Base-by-base conservation (phyloP, 2,113 vertebrate genomes). In the Neogale vison region DNA sequence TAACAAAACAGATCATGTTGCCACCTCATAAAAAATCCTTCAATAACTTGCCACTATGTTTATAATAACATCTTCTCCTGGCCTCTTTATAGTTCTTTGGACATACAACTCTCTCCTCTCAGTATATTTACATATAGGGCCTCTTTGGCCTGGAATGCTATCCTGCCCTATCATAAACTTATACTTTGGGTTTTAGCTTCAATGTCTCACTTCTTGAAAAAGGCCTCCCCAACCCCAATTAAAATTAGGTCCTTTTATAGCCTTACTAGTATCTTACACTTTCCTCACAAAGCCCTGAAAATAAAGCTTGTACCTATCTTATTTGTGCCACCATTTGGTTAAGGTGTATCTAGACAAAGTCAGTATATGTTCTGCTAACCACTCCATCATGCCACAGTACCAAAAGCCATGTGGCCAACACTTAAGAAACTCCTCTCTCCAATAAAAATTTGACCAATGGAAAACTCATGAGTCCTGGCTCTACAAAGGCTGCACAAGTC, bases 131-230 rank as follows among this genome's bases (percentile, higher is more conserved):
- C 3, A 55, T 24, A 74, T 17, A 39, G 52, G 52, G 52, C 52
- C 17, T 87, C 57, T 83, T 52, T 72, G 42, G 34, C 57, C 80
- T 52, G 0, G 52, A 96, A 88, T 23, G 18, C 52, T 57, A 26
- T 86, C 95, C n/a, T 12, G 50, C 20, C 47, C 61, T 95, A 67
- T 82, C 34, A 23, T 92, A 55, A 92, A 85, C 21, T 69, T 81
- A 77, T 18, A 20, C n/a, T 81, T 72, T 52, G 95, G 59, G 63
- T 80, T 50, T 95, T 39, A 34, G 36, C 52, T 83, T 84, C 79
- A 90, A 29, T 47, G 55, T 71, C 65, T 86, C 20, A 95, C 21
- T 77, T 96, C 65, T 42, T 57, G 31, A 88, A 91, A 90, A 95
- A 71, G 20, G 14, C 4, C 14, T 93, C 39, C 14, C 42, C 61